Percentiles rank a stretch among this genome's conserved stretches.
Evolutionary conservation across 2,113 vertebrate genomes (phyloP).

Genomic region (Argyrosomus japonicus): DNA sequence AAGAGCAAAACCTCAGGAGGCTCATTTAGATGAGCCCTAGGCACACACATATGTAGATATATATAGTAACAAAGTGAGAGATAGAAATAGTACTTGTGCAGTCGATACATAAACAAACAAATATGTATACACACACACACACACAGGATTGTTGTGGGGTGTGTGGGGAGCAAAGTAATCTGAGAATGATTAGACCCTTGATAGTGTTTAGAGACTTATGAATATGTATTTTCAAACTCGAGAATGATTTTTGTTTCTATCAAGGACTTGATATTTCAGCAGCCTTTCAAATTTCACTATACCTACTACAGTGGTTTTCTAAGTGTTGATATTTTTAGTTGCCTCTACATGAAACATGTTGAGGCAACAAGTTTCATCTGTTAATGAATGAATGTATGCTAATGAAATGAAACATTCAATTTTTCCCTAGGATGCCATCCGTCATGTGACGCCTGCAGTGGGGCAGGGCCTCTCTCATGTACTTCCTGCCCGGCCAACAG

Average conservation of each 20-base stretch:
- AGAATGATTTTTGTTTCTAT: neutral
- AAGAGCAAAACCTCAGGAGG: conserved; percentile 40
- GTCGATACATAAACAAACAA: neutral
- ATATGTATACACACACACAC: neutral
- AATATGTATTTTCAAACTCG: conserved; percentile 21
- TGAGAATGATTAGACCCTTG: conserved; percentile 28
- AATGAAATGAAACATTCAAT: neutral
- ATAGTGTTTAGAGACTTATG: conserved; percentile 37
- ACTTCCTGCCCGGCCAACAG: conserved; percentile 83
- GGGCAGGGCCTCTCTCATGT: conserved; percentile 85
- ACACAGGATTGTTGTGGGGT: neutral
- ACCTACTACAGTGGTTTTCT: neutral
- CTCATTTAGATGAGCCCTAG: conserved; percentile 33
- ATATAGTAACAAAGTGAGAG: too few relatives aligned
- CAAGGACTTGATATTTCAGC: neutral
- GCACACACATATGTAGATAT: neutral
- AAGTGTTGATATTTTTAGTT: neutral
- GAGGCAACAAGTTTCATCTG: neutral
- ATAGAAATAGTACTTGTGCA: neutral
- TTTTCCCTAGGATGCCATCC: conserved; percentile 87
- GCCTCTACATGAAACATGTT: too few relatives aligned
- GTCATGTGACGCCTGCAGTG: conserved; percentile 88
- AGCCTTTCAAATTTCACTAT: neutral
- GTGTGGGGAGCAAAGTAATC: neutral
- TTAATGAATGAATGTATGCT: too few relatives aligned